Base-by-base conservation (phyloP, 2,888 invertebrate species). In the Polietes domitor region DNA sequence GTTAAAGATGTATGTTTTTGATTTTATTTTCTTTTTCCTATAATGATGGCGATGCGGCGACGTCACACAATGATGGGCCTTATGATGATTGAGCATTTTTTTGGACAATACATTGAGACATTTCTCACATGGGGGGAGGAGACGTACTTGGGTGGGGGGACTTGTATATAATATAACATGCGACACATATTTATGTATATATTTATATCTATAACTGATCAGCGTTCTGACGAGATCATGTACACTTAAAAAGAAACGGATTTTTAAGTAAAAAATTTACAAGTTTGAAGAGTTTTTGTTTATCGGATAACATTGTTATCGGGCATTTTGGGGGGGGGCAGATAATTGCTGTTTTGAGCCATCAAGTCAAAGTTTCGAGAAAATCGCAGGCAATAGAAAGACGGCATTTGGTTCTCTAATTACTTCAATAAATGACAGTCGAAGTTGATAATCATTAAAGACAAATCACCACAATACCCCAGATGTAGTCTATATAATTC, bases 41-140 rank as follows among this genome's bases (percentile, higher is more conserved):
- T 2, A 58, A 58, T 58, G 58, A 58, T 58, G 58, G 26, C 10
- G 12, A 1, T 53, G 26, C 37, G 15, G n/a, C 47, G n/a, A n/a
- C n/a, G n/a, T 47, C 15, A 12, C 26, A 17, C 15, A 61, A 61
- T 61, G 28, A 19, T 55, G 15, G 9, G 21, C n/a, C 24, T 61
- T 7, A 28, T 32, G n/a, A 61, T 61, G 28, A 61, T 61, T 61
- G 61, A 61, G 61, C 61, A 61, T 61, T 61, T n/a, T 61, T n/a
- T 47, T n/a, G 15, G n/a, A n/a, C n/a, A 32, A 61, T 26, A 61
- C 26, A 61, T 32, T 61, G 28, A 28, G 28, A 61, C 28, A n/a
- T 17, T 28, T 61, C 61, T 32, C n/a, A 61, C 26, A 58, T 58
- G 9, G 61, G 15, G 26, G 15, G 32, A n/a, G n/a, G n/a, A n/a